Percentiles rank a stretch among this genome's conserved stretches.
Evolutionary conservation across 2,113 vertebrate genomes (phyloP).

Genomic region (Notiomystis cincta): DNA sequence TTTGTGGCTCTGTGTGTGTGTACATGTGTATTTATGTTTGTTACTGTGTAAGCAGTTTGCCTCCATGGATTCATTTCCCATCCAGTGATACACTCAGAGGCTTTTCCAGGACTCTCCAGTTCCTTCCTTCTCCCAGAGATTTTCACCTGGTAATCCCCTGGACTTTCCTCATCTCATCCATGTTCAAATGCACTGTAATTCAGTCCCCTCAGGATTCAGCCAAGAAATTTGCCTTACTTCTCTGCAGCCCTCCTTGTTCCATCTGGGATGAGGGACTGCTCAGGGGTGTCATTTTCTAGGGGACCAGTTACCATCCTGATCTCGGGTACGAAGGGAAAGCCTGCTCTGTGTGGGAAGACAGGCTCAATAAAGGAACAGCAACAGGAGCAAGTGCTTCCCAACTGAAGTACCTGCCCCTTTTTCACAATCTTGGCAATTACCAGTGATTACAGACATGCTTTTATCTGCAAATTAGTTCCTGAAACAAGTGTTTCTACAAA

Average conservation of each 20-base stretch:
- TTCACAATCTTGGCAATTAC: background rate
- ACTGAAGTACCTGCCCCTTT: fast-evolving
- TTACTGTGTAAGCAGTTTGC: background rate
- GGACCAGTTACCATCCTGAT: background rate
- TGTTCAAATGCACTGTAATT: background rate
- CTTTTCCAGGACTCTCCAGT: background rate
- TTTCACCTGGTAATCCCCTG: background rate
- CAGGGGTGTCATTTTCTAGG: background rate
- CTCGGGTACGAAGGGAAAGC: fast-evolving
- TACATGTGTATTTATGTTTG: background rate
- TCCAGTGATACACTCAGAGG: background rate
- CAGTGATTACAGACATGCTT: background rate
- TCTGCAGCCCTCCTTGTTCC: fast-evolving
- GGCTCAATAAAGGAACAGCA: background rate
- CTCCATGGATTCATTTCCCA: background rate
- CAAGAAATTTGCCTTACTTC: background rate
- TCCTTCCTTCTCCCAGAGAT: background rate
- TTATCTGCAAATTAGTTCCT: background rate
- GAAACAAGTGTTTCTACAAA: background rate
- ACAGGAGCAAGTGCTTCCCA: background rate
- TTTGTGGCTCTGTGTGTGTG: fast-evolving
- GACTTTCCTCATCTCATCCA: background rate
- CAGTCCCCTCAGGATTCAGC: background rate
- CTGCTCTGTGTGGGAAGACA: background rate
- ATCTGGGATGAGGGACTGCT: background rate